phyloP scores from a whole-genome alignment of 2,797 vertebrate species.

The Megaceryle alcyon region DNA sequence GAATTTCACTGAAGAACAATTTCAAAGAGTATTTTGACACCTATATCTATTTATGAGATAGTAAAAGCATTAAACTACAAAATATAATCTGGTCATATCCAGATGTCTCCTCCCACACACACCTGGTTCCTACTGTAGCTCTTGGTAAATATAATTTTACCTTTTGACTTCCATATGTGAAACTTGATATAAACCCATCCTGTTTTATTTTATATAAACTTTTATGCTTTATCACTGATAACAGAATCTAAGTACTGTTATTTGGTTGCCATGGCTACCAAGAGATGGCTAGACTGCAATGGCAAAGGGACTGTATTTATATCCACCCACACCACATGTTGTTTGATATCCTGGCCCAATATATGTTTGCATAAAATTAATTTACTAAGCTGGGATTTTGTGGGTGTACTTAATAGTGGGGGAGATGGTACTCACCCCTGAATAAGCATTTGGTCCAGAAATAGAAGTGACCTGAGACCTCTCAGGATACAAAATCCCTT shows the following conservation, averaged over 20 bases:
- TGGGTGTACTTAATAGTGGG: neutral
- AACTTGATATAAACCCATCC: neutral
- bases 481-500: neutral
- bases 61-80: neutral
- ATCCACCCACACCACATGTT: neutral
- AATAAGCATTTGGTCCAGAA: neutral
- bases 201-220: neutral
- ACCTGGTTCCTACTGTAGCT: neutral
- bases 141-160: neutral
- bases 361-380: neutral
- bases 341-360: neutral
- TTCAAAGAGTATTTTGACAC: conserved; percentile 13
- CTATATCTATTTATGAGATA: neutral
- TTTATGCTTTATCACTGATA: neutral
- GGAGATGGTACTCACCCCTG: neutral
- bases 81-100: neutral
- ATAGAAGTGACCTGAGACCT: neutral
- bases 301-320: conserved; percentile 33
- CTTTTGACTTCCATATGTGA: neutral
- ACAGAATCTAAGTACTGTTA: neutral
- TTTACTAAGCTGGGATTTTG: neutral
- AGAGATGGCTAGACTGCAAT: neutral
- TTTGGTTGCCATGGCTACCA: conserved; percentile 23
- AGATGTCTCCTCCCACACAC: neutral
- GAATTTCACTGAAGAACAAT: neutral